These are phyloP conservation scores for Sphaerodactylus townsendi DNA, from an alignment of 2,113 vertebrate species.

Conservation along the genomic window DNA sequence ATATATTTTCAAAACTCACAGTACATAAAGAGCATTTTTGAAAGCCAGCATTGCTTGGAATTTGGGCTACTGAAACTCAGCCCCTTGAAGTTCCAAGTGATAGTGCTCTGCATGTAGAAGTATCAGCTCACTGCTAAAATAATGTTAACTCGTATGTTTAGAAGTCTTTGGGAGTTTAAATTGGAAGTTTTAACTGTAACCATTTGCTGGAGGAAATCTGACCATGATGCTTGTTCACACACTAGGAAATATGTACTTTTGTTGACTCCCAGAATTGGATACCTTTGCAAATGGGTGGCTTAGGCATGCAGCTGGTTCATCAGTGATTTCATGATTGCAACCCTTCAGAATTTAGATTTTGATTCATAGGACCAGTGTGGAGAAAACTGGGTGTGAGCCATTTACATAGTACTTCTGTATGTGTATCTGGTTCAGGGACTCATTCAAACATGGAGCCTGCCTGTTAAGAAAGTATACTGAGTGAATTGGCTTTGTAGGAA, in stretches of 20 bases:
- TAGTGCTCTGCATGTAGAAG: conserved; percentile 42
- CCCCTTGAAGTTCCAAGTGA: conserved; percentile 48
- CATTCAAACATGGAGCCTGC: neutral
- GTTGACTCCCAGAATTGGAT: conserved; percentile 16
- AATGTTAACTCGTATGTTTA: conserved; percentile 5
- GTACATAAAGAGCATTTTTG: conserved; percentile 44
- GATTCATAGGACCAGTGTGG: neutral
- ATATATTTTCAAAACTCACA: conserved; percentile 51
- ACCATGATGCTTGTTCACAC: neutral
- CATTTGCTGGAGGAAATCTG: conserved; percentile 39
- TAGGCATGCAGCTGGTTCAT: neutral
- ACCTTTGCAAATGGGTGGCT: conserved; percentile 25
- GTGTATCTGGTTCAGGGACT: conserved; percentile 18
- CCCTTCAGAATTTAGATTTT: neutral
- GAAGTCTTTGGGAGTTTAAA: conserved; percentile 29
- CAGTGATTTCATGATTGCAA: neutral
- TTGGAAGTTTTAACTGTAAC: conserved; percentile 35
- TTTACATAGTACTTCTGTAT: conserved; percentile 4
- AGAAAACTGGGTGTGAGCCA: conserved; percentile 1
- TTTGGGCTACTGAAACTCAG: conserved; percentile 46
- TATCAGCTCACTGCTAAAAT: conserved; percentile 39
- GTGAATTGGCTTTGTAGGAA: neutral
- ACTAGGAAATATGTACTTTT: neutral
- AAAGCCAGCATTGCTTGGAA: conserved; percentile 37
- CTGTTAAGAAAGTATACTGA: neutral